phyloP scores from a whole-genome alignment of 2,888 invertebrate genomes.

The Macrophya annulata region DNA sequence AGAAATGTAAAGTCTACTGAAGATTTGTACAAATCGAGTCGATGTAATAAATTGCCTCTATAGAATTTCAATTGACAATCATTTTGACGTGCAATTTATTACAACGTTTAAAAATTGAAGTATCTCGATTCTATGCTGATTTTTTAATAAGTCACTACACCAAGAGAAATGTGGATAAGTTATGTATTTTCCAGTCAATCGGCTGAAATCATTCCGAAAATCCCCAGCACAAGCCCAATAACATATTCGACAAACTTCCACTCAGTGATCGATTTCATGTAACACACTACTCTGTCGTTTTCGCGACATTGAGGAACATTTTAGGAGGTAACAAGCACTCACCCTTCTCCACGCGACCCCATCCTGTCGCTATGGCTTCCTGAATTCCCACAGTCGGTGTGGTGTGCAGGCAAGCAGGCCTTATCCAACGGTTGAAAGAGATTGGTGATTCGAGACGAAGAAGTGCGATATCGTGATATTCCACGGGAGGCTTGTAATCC shows the following conservation, averaged over 20 bases:
- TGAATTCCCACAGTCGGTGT: constrained; percentile 59
- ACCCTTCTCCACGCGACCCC: constrained; percentile 79
- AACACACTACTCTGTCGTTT: background rate
- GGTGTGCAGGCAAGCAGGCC: constrained; percentile 80
- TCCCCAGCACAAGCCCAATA: no score
- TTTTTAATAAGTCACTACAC: background rate
- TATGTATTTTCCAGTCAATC: background rate
- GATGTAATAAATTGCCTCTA: background rate
- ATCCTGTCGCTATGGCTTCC: constrained; percentile 78
- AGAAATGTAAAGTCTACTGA: background rate
- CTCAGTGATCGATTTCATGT: background rate
- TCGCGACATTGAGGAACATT: no score
- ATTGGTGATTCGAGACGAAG: constrained; percentile 77
- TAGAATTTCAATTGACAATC: no score
- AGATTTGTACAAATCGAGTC: background rate
- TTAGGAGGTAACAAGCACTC: constrained; percentile 45
- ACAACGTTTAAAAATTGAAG: background rate
- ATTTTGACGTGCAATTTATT: background rate
- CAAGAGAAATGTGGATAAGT: background rate
- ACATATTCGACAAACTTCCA: background rate
- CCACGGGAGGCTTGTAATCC: constrained; percentile 74
- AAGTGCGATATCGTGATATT: constrained; percentile 82
- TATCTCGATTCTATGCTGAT: background rate
- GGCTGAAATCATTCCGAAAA: background rate
- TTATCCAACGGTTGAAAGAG: constrained; percentile 75